Evolutionary conservation across 2,888 invertebrate species (phyloP), one percentile per base, ranked within the genome.

Genomic region (Belgica antarctica): DNA sequence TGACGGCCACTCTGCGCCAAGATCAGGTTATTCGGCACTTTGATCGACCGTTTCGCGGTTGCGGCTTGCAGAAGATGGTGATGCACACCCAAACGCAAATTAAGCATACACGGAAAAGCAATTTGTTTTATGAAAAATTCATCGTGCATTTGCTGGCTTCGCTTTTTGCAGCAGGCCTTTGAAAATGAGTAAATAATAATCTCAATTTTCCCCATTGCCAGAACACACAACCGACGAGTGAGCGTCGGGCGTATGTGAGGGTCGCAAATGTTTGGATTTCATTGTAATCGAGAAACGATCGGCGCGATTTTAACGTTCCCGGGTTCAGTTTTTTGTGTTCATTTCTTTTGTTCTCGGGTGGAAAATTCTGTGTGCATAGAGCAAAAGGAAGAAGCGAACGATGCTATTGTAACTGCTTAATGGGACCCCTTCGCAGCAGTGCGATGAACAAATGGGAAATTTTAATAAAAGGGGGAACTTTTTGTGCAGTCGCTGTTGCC

Each of bases 381-480:
- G 34, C 12, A 31, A 31, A 31, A 31, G 5, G 52, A 62, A 17
- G 62, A 3, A 62, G 62, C 25, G 34, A 7, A 28, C 25, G 61
- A 27, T 27, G 15, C 27, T 19, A 25, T 61, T 61, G n/a, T 8
- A 8, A 27, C 3, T 25, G 61, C 61, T 61, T 34, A 62, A 19
- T 62, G 28, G 28, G 62, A 17, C 34, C 31, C 19, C 25, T 34
- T 34, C 62, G 12, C 62, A 17, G n/a, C 15, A n/a, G n/a, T n/a
- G n/a, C 15, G 25, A 61, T 61, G 62, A 62, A 62, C 62, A 34
- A 62, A 62, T 62, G 62, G 62, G 62, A 62, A 62, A 62, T 62
- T 62, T 62, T 34, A 62, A 34, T 62, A 62, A 28, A 62, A 28
- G 25, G 62, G 62, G 62, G 61, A 28, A 61, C 25, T 61, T 27